Evolutionary conservation across 2,113 vertebrate species (phyloP).

Genomic region (Marcusenius ussheri): DNA sequence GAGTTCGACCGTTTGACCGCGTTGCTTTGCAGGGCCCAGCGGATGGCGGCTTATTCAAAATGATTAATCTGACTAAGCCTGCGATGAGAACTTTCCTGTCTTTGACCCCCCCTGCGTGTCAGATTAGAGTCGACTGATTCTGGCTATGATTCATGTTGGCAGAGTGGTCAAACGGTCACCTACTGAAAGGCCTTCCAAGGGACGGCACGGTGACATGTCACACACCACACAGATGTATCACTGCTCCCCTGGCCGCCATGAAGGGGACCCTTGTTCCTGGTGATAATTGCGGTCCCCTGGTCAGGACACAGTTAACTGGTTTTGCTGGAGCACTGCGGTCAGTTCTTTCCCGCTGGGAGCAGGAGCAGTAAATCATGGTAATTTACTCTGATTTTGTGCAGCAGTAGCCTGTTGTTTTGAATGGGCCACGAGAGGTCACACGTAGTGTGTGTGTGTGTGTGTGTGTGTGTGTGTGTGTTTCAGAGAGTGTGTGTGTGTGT

Average conservation of each 20-base stretch:
- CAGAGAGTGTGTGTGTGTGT: not conserved
- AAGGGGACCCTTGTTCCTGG: not conserved
- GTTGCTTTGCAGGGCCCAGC: not conserved
- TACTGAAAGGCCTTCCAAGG: not conserved
- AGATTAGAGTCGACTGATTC: not conserved
- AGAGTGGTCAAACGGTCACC: not conserved
- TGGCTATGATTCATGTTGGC: not conserved
- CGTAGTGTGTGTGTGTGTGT: not conserved
- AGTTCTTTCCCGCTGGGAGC: not conserved
- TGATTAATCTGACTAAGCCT: not conserved
- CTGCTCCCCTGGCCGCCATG: not conserved
- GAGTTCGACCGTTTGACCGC: not conserved
- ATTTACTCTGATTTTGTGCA: not conserved
- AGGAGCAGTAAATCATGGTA: not conserved
- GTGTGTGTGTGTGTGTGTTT: not conserved
- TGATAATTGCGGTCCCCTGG: not conserved
- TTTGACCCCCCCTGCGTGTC: not conserved
- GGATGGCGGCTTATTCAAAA: not conserved
- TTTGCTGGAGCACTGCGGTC: not conserved
- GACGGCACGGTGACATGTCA: not conserved
- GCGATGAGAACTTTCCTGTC: too few species aligned
- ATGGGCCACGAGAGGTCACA: not conserved
- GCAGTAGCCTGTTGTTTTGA: not conserved
- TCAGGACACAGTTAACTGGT: not conserved
- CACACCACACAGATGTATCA: not conserved